phyloP scores from a whole-genome alignment of 1,140 invertebrate genomes.

The Teleogryllus occipitalis region DNA sequence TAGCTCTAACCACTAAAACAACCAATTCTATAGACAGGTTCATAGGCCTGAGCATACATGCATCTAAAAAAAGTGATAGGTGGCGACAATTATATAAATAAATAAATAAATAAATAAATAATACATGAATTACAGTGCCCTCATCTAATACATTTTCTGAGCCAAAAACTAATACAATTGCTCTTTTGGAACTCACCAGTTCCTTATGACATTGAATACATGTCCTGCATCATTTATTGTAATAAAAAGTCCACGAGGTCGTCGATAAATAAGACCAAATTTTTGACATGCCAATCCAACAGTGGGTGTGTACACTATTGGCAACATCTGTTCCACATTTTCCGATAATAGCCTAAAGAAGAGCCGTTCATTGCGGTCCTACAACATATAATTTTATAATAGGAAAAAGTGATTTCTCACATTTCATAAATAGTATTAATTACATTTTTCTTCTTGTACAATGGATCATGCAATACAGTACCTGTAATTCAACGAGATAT shows the following conservation, averaged over 20 bases:
- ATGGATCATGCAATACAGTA: slow-evolving; percentile 34
- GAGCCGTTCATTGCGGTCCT: slow-evolving; percentile 82
- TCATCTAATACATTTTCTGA: neutral
- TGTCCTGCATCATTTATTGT: slow-evolving; percentile 94
- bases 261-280: slow-evolving; percentile 86
- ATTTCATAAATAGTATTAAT: neutral
- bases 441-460: neutral
- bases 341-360: slow-evolving; percentile 88
- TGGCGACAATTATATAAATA: too few relatives aligned
- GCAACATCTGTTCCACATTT: slow-evolving; percentile 81
- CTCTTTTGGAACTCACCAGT: slow-evolving; percentile 51
- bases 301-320: slow-evolving; percentile 87
- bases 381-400: slow-evolving; percentile 17
- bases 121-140: too few relatives aligned
- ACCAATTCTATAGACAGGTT: too few relatives aligned
- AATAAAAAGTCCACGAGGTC: slow-evolving; percentile 90
- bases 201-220: slow-evolving; percentile 71
- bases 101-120: too few relatives aligned
- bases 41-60: too few relatives aligned
- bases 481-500: slow-evolving; percentile 63
- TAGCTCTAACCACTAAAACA: too few relatives aligned
- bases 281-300: slow-evolving; percentile 92
- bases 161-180: neutral
- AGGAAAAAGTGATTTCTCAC: neutral
- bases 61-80: too few relatives aligned